Evolutionary conservation across 2,113 vertebrate genomes (phyloP), one percentile per base, ranked within the genome.

Genomic region (Apeltes quadracus): DNA sequence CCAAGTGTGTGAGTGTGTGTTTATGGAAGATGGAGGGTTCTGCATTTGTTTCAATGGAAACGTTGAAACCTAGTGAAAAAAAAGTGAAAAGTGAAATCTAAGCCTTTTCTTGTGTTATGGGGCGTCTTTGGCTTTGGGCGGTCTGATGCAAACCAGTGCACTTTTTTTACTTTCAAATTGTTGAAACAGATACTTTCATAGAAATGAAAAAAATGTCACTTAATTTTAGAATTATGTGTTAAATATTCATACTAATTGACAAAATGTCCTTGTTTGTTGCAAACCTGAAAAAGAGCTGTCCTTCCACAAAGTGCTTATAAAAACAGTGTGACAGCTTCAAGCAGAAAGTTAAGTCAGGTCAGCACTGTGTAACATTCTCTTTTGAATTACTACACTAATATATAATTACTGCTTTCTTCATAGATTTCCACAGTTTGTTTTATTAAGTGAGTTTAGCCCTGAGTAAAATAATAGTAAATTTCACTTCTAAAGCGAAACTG

Each of bases 31-130:
- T 16, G 7, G 13, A 34, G 5, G 20, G 1, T 39, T 29, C 2
- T 65, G 50, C 12, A 27, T 72, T 63, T 10, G 27, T 72, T 61
- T 72, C 53, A 73, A 59, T 63, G 25, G 22, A 71, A 78, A 69
- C 50, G 50, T 25, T 53, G 50, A 53, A 53, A 53, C 48, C 48
- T 61, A 58, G 11, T 29, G 29, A 29, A 29, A 5, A 29, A 29
- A 29, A 76, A 61, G 46, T 56, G 13, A 63, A 20, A 46, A 69
- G 51, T 13, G 53, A 0, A 63, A 78, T 54, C 36, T 23, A 58
- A n/a, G n/a, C n/a, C n/a, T n/a, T n/a, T n/a, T n/a, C n/a, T n/a
- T n/a, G 48, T 27, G 34, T 39, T 53, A 81, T 10, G 67, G 20
- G 11, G 38, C 14, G 34, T 72, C 57, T 44, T 12, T n/a, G 54